phyloP scores from a whole-genome alignment of 2,888 invertebrate species.

The Drosophila paranaensis region DNA sequence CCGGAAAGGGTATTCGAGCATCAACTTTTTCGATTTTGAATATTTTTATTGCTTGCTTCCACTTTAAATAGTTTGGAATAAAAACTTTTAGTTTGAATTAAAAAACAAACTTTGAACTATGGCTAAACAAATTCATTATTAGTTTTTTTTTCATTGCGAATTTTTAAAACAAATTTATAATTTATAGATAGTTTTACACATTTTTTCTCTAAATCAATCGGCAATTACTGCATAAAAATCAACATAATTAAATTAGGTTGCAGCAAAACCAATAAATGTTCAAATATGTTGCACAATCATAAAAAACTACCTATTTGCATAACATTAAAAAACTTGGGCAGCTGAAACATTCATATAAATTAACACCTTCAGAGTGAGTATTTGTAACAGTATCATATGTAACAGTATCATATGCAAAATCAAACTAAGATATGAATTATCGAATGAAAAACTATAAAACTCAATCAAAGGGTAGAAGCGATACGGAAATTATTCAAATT shows the following conservation, averaged over 20 bases:
- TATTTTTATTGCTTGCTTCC: no score
- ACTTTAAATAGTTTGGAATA: constrained; percentile 17
- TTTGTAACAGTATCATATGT: background rate
- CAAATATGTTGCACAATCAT: constrained; percentile 28
- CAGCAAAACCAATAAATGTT: constrained; percentile 24
- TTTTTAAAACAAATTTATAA: no score
- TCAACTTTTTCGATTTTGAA: no score
- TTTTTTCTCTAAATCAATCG: constrained; percentile 45
- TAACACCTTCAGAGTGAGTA: constrained; percentile 37
- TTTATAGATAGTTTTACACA: no score
- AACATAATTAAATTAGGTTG: constrained; percentile 66
- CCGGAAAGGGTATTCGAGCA: no score
- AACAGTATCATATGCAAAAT: no score
- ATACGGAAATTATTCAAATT: constrained; percentile 24
- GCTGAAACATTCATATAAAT: constrained; percentile 47
- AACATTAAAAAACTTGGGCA: constrained; percentile 8
- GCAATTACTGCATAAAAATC: constrained; percentile 62
- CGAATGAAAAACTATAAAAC: background rate
- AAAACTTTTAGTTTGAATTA: constrained; percentile 27
- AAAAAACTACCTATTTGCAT: constrained; percentile 4
- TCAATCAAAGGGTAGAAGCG: background rate
- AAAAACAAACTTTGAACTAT: constrained; percentile 37
- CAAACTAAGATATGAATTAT: no score
- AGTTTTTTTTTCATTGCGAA: background rate
- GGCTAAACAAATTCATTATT: constrained; percentile 11